These are phyloP conservation scores for Wiebesia pumilae DNA, from an alignment of 1,140 invertebrate genomes.

Conservation along the genomic window DNA sequence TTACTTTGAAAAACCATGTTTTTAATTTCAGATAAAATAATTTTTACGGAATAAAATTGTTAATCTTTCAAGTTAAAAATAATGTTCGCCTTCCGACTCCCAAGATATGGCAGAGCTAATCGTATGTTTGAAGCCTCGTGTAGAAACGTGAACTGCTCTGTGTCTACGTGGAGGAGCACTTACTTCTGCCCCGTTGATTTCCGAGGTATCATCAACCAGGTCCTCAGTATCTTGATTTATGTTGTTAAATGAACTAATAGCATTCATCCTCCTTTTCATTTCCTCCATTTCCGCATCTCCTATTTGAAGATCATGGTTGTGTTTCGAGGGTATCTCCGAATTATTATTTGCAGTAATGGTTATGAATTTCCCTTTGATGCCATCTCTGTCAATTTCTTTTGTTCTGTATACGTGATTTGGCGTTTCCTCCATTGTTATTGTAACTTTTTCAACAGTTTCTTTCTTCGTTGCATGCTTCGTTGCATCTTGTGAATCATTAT, in stretches of 20 bases:
- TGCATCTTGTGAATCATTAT: slow-evolving; percentile 13
- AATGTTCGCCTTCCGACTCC: slow-evolving; percentile 62
- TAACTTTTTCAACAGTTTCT: slow-evolving; percentile 55
- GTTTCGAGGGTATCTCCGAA: background rate
- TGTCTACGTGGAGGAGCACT: slow-evolving; percentile 51
- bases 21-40: background rate
- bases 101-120: slow-evolving; percentile 59
- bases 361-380: slow-evolving; percentile 51
- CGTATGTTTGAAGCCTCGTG: slow-evolving; percentile 58
- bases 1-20: background rate
- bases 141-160: slow-evolving; percentile 54
- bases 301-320: background rate
- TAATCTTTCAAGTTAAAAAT: slow-evolving; percentile 34
- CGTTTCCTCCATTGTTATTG: slow-evolving; percentile 59
- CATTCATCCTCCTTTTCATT: slow-evolving; percentile 48
- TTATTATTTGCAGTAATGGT: slow-evolving; percentile 54
- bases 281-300: slow-evolving; percentile 51
- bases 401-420: slow-evolving; percentile 59
- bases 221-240: slow-evolving; percentile 32
- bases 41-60: background rate
- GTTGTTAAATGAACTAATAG: slow-evolving; percentile 44
- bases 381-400: slow-evolving; percentile 57
- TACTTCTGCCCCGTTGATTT: slow-evolving; percentile 52
- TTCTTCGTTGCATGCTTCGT: slow-evolving; percentile 26
- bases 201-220: slow-evolving; percentile 19